Evolutionary conservation across 2,113 vertebrate genomes (phyloP).

Genomic region (Platycercus adscitus): DNA sequence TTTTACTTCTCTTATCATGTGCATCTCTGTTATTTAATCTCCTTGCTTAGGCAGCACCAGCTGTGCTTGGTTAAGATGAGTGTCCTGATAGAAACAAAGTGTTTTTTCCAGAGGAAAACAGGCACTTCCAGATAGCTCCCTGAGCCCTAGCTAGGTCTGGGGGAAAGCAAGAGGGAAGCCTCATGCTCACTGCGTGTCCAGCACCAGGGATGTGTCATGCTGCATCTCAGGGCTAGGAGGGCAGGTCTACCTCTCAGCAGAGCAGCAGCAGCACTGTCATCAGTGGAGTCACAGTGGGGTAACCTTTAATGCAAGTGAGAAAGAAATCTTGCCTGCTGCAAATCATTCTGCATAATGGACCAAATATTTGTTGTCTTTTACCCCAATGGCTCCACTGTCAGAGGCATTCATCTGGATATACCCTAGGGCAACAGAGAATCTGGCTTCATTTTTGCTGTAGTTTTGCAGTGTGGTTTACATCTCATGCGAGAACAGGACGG

Average conservation of each 20-base stretch:
- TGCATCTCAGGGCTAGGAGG: accelerated
- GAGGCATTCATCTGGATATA: background rate
- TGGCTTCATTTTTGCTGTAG: background rate
- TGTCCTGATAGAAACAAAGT: background rate
- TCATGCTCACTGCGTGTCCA: accelerated
- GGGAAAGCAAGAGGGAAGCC: background rate
- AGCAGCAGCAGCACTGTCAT: background rate
- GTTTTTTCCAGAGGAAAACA: background rate
- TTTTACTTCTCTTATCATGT: background rate
- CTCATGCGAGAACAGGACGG: conserved; percentile 26
- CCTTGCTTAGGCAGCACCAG: background rate
- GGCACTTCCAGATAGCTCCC: background rate
- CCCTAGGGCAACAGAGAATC: background rate
- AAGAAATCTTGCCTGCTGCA: background rate
- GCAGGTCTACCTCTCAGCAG: background rate
- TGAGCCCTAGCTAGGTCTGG: background rate
- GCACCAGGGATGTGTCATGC: background rate
- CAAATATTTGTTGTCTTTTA: conserved; percentile 34
- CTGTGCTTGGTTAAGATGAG: background rate
- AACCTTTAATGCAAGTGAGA: background rate
- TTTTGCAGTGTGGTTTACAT: conserved; percentile 15
- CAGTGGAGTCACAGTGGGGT: background rate
- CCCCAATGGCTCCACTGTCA: background rate
- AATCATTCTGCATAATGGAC: conserved; percentile 1
- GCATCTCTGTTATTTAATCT: conserved; percentile 23